These are phyloP conservation scores for Addax nasomaculatus DNA, from an alignment of 2,113 vertebrate species.

Conservation along the genomic window DNA sequence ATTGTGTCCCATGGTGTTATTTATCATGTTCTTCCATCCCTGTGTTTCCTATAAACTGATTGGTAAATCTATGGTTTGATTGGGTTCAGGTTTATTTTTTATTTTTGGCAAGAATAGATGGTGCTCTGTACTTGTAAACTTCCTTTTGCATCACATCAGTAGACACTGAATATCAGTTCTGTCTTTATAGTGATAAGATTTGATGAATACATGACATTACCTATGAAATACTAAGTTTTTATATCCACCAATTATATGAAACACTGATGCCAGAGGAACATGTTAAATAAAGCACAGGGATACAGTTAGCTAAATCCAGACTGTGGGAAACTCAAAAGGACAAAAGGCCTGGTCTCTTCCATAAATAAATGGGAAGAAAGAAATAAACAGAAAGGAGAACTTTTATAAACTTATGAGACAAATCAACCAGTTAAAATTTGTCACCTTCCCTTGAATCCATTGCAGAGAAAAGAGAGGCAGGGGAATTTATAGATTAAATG, in stretches of 20 bases:
- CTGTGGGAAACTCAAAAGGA: not conserved
- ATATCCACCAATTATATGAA: not conserved
- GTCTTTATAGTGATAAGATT: not conserved
- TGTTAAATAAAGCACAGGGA: conserved; percentile 6
- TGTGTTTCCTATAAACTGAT: conserved; percentile 2
- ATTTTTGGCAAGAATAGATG: not conserved
- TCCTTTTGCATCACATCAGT: not conserved
- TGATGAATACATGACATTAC: not conserved
- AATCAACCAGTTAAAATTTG: not conserved
- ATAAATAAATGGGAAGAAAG: not conserved
- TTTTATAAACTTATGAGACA: not conserved
- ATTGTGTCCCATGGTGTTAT: not conserved
- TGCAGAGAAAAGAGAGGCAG: not conserved
- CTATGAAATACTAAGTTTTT: not conserved
- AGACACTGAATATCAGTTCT: not conserved
- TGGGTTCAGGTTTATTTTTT: conserved; percentile 24
- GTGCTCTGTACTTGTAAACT: not conserved
- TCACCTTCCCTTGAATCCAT: not conserved
- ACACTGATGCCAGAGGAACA: not conserved
- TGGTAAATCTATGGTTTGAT: not conserved
- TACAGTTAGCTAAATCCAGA: conserved; percentile 14
- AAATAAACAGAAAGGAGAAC: not conserved
- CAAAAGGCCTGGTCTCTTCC: not conserved
- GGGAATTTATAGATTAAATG: not conserved
- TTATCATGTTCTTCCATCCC: not conserved